Evolutionary conservation across 2,113 vertebrate genomes (phyloP).

Genomic region (Oenanthe oenanthe): DNA sequence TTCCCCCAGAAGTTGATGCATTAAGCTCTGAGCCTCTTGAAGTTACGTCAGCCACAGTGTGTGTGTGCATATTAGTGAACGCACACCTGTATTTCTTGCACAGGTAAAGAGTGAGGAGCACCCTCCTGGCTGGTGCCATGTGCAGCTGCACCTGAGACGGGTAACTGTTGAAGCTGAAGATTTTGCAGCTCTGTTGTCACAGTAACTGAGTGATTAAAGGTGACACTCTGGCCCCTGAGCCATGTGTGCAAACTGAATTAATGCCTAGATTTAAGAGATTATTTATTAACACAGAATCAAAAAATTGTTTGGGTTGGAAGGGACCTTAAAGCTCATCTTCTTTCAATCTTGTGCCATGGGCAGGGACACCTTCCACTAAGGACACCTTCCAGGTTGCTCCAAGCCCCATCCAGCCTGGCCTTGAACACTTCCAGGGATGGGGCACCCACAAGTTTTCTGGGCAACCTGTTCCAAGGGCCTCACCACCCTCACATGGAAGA

Average conservation of each 20-base stretch:
- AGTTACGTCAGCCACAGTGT: not conserved
- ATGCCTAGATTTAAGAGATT: not conserved
- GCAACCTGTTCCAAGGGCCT: not conserved
- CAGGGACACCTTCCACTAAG: not conserved
- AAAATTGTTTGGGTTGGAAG: not conserved
- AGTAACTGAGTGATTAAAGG: not conserved
- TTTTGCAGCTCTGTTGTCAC: not conserved
- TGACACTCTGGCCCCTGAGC: not conserved
- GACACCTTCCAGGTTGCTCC: not conserved
- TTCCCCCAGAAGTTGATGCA: accelerated
- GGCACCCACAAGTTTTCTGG: not conserved
- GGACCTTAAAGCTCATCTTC: not conserved
- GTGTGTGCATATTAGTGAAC: too few relatives aligned
- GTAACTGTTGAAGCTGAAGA: not conserved
- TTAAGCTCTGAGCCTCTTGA: not conserved
- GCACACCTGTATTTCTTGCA: accelerated
- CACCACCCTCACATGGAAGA: accelerated
- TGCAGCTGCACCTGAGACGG: not conserved
- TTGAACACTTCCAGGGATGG: not conserved
- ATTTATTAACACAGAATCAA: not conserved
- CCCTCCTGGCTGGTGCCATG: accelerated
- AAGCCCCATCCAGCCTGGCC: not conserved
- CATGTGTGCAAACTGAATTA: accelerated
- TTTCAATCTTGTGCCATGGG: accelerated
- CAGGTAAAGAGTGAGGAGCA: not conserved